phyloP scores from a whole-genome alignment of 2,888 invertebrate genomes.

The Tetramorium bicarinatum region DNA sequence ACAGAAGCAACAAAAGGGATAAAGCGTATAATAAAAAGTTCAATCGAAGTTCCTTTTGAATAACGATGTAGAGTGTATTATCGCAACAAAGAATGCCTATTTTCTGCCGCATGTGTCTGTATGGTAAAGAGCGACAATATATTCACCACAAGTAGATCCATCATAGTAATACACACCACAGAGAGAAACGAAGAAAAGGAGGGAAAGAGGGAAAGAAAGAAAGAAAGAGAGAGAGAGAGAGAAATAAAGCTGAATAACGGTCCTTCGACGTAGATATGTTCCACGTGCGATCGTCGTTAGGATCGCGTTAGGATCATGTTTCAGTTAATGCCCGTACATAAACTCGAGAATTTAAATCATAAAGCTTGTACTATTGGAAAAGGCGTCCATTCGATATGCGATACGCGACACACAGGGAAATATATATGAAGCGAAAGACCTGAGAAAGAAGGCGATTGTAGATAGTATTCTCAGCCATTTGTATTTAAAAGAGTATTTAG shows the following conservation, averaged over 20 bases:
- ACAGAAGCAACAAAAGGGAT: slow-evolving; percentile 61
- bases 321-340: slow-evolving; percentile 30
- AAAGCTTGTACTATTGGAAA: slow-evolving; percentile 51
- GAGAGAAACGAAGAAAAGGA: background rate
- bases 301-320: slow-evolving; percentile 55
- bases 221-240: background rate
- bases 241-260: slow-evolving; percentile 60
- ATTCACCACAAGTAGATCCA: slow-evolving; percentile 71
- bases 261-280: slow-evolving; percentile 68
- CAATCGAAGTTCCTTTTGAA: slow-evolving; percentile 83
- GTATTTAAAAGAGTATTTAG: slow-evolving; percentile 51
- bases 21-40: slow-evolving; percentile 77
- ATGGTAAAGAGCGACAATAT: slow-evolving; percentile 80
- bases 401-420: slow-evolving; percentile 4
- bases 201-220: background rate
- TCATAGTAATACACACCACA: slow-evolving; percentile 58
- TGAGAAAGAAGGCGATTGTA: slow-evolving; percentile 5
- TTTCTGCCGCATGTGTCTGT: slow-evolving; percentile 81
- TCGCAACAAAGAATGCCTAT: slow-evolving; percentile 78
- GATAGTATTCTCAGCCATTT: slow-evolving; percentile 49
- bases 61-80: slow-evolving; percentile 76
- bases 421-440: slow-evolving; percentile 4
- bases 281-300: slow-evolving; percentile 65
- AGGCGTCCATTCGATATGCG: slow-evolving; percentile 1
- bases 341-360: slow-evolving; percentile 49